Percentiles rank a stretch among this genome's conserved stretches.
phyloP scores from a whole-genome alignment of 2,797 vertebrate species.

The Adrianichthys oophorus region DNA sequence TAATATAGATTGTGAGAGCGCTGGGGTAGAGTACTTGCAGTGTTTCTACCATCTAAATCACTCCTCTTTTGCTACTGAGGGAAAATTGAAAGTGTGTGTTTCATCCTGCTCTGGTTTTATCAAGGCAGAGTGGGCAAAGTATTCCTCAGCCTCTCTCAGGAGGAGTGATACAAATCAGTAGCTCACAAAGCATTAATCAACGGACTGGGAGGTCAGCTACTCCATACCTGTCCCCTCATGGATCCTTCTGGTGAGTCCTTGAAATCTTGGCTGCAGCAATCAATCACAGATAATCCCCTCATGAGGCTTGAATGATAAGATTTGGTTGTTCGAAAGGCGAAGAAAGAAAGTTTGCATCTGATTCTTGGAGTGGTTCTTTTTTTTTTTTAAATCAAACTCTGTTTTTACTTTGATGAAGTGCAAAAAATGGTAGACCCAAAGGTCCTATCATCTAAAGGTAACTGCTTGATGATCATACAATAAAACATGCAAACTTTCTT shows the following conservation, averaged over 20 bases:
- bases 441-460: too few species aligned
- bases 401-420: conserved; percentile 11
- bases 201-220: conserved; percentile 63
- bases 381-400: conserved; percentile 31
- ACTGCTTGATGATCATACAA: too few species aligned
- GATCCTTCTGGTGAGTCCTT: conserved; percentile 66
- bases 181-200: conserved; percentile 71
- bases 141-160: conserved; percentile 40
- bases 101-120: conserved; percentile 45
- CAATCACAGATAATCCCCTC: conserved; percentile 68
- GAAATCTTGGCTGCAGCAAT: conserved; percentile 66
- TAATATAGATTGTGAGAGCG: conserved; percentile 43
- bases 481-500: too few species aligned
- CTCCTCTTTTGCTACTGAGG: conserved; percentile 39
- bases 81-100: conserved; percentile 29
- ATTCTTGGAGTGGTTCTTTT: conserved; percentile 36
- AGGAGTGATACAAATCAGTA: conserved; percentile 63
- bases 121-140: conserved; percentile 36
- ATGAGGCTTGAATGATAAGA: conserved; percentile 58
- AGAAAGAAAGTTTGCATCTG: conserved; percentile 44
- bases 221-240: conserved; percentile 54
- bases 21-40: conserved; percentile 41
- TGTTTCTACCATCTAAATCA: conserved; percentile 62
- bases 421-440: too few species aligned
- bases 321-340: conserved; percentile 31